Evolutionary conservation across 2,888 invertebrate genomes (phyloP), one percentile per base, ranked within the genome.

Genomic region (Gnatocerus cornutus): DNA sequence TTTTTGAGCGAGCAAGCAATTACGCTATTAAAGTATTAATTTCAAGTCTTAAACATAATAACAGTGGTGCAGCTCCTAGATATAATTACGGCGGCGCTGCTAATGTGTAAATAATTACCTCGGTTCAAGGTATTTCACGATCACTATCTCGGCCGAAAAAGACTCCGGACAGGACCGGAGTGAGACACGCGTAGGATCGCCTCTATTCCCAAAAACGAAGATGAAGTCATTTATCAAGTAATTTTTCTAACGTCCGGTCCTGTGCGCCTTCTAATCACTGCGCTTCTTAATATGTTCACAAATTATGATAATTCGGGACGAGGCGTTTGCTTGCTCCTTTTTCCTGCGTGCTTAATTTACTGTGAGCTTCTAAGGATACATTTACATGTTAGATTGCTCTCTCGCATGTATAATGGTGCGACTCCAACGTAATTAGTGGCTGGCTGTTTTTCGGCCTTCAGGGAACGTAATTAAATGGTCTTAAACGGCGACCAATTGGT

Each of bases 41-140:
- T 84, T 82, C 83, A 81, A 81, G 80, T 81, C 78, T 82, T 81
- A 81, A 80, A 77, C 78, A 77, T 84, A 84, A 84, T 83, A 81
- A 83, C 78, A 79, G 80, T 80, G 82, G 78, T 80, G 77, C 71
- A 71, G 75, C 77, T 81, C 74, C 77, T 78, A 80, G 80, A 80
- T 81, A 79, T 82, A 84, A 85, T 85, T 84, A 84, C 80, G 77
- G 76, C 69, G 56, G 78, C 78, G 76, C 78, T 79, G 84, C 84
- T 85, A 85, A 85, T 85, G 85, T 84, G 84, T 84, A 85, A 84
- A 85, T 85, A 85, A 85, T 85, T 84, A 84, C 83, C 71, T 63
- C 71, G 76, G 79, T 82, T 80, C 82, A 81, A 82, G 81, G 81
- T 80, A 81, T 80, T 80, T 77, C 80, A 80, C 80, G 82, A 82